Base-by-base conservation (phyloP, 2,113 vertebrate species). In the Meriones unguiculatus region DNA sequence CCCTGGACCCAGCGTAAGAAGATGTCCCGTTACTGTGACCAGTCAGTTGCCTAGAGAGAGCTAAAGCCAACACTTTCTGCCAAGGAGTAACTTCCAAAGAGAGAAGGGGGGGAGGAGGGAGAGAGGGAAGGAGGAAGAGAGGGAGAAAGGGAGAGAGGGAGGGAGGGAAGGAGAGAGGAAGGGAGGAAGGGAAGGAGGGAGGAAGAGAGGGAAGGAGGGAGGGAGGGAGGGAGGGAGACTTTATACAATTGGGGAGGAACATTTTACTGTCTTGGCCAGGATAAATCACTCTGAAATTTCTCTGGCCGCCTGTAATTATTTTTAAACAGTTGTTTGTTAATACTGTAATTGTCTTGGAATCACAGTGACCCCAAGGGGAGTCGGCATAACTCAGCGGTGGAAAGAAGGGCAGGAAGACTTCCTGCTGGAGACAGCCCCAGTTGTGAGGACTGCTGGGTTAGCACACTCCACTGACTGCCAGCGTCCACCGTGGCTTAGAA, bases 31-130 rank as follows among this genome's bases (percentile, higher is more conserved):
- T 78, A 52, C 62, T 59, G 67, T 30, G 41, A 35, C 54, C 25
- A 80, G 96, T 87, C 90, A 90, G n/a, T 32, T 78, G 94, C 12
- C 25, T 15, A 25, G 54, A 84, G 5, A 59, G 88, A 50, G 77
- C 93, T 59, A 46, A 52, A 52, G 18, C 92, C 95, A 95, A 97
- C 86, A 86, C 94, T 84, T 96, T 95, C 87, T 82, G 92, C 91
- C 86, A 64, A 65, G 38, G 78, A 72, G 57, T 78, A 1, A 87
- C 91, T 81, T 80, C 82, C 93, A 64, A 5, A 9, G 46, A 87
- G n/a, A 78, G 35, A 30, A 24, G 35, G 35, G 85, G 75, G 96
- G 50, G 28, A 82, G 41, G 70, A 50, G 62, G 5, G 75, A 32
- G 35, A 5, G 41, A 4, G 28, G 25, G 52, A 46, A 5, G 5